Percentiles rank a stretch among this genome's conserved stretches.
Evolutionary conservation across 2,113 vertebrate species (phyloP).

Genomic region (Antechinus stuartii): DNA sequence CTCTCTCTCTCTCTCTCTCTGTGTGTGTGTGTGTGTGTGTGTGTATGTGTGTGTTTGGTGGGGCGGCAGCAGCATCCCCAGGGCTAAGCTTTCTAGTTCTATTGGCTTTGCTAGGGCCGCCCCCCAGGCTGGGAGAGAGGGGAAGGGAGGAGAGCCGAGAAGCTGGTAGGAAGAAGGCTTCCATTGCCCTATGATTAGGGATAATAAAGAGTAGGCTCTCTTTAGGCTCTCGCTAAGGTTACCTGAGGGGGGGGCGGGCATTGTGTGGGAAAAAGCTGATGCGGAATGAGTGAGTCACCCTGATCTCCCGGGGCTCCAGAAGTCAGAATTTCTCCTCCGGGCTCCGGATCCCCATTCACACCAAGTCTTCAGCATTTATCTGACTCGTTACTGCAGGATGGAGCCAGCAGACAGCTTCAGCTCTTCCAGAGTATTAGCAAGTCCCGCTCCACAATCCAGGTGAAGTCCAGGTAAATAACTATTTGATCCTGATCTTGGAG

Average conservation of each 20-base stretch:
- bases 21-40: not conserved
- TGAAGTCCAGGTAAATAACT: not conserved
- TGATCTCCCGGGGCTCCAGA: not conserved
- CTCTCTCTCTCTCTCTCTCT: no score
- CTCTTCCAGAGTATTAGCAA: not conserved
- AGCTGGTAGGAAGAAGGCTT: not conserved
- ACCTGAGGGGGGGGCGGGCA: not conserved
- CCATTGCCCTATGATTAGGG: not conserved
- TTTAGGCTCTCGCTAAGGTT: not conserved
- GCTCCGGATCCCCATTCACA: not conserved
- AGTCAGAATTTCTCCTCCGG: not conserved
- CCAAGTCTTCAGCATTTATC: not conserved
- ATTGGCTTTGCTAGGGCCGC: not conserved
- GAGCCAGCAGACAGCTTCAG: not conserved
- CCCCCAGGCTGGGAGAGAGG: not conserved
- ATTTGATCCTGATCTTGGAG: not conserved
- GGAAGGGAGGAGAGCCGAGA: not conserved
- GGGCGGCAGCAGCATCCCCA: not conserved
- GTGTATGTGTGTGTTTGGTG: not conserved
- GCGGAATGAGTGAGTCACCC: not conserved
- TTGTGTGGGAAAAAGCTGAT: not conserved
- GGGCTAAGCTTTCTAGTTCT: not conserved
- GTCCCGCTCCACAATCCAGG: not conserved
- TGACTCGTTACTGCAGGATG: not conserved
- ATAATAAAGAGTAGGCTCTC: not conserved